Evolutionary conservation across 1,140 invertebrate species (phyloP).

Genomic region (Holcopasites calliopsidis): DNA sequence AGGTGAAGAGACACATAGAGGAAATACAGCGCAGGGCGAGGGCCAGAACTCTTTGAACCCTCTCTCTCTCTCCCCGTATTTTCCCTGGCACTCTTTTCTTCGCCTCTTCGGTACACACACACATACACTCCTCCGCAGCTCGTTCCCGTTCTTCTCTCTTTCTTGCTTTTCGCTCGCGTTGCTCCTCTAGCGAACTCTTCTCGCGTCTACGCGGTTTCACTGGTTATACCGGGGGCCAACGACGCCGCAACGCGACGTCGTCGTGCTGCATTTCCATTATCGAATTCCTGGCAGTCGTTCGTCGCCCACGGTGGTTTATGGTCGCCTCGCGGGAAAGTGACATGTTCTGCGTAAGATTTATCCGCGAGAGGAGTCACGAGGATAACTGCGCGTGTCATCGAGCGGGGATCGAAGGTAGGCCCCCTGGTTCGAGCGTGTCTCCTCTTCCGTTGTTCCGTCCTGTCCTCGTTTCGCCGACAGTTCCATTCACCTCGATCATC

Average conservation of each 20-base stretch:
- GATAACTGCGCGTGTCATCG: conserved; percentile 36
- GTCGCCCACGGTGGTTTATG: conserved; percentile 45
- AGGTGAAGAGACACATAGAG: conserved; percentile 58
- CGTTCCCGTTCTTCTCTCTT: conserved; percentile 20
- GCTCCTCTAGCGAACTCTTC: conserved; percentile 37
- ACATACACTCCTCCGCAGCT: not conserved
- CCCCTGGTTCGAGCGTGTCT: not conserved
- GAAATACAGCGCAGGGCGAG: conserved; percentile 54
- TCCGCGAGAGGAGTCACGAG: conserved; percentile 43
- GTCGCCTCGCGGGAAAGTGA: conserved; percentile 42
- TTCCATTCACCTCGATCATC: not conserved
- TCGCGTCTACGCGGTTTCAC: conserved; percentile 38
- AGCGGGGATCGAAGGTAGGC: conserved; percentile 27
- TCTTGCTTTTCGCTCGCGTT: conserved; percentile 25
- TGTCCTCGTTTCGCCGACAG: not conserved
- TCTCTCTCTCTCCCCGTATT: conserved; percentile 37
- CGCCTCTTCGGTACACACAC: conserved; percentile 19
- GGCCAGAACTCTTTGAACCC: conserved; percentile 65
- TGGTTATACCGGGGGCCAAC: conserved; percentile 43
- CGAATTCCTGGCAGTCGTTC: conserved; percentile 58
- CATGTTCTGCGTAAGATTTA: conserved; percentile 52
- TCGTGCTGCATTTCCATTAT: conserved; percentile 61
- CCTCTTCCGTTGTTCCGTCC: not conserved
- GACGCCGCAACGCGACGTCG: too few relatives aligned
- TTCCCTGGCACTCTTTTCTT: conserved; percentile 25